A percentile compares a stretch with the other conserved stretches of the same genome.
These are phyloP conservation scores for Carterocephalus palaemon DNA, from an alignment of 2,888 invertebrate genomes.

Conservation along the genomic window DNA sequence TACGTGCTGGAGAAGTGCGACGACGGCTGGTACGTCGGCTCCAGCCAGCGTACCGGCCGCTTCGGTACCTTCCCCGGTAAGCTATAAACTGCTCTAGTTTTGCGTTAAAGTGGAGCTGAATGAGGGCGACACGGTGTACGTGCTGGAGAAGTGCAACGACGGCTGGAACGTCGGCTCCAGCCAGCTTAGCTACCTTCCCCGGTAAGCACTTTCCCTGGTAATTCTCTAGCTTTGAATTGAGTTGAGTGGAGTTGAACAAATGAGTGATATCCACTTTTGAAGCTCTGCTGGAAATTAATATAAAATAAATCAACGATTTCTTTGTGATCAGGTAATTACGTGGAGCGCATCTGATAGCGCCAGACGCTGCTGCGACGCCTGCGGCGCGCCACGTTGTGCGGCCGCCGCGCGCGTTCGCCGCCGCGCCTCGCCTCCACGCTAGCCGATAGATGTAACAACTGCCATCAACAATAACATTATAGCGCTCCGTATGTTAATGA, in stretches of 20 bases:
- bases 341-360: conserved; percentile 78
- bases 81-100: conserved; percentile 79
- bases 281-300: too few species aligned
- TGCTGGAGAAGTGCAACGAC: conserved; percentile 99
- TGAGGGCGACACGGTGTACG: conserved; percentile 96
- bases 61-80: conserved; percentile 99
- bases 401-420: conserved; percentile 43
- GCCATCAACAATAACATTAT: too few species aligned
- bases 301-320: too few species aligned
- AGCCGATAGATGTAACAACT: neutral
- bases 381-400: conserved; percentile 61
- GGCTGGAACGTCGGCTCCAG: conserved; percentile 99
- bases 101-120: conserved; percentile 90
- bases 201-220: conserved; percentile 92
- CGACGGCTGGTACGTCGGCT: conserved; percentile 99
- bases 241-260: too few species aligned
- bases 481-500: too few species aligned
- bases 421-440: conserved; percentile 34
- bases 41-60: conserved; percentile 94
- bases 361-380: conserved; percentile 68
- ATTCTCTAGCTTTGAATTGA: conserved; percentile 75
- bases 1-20: conserved; percentile 99
- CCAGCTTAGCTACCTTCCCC: conserved; percentile 98
- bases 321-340: conserved; percentile 87
- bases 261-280: too few species aligned